Base-by-base conservation (phyloP, 1,140 invertebrate genomes). In the Drosophila paulistorum region DNA sequence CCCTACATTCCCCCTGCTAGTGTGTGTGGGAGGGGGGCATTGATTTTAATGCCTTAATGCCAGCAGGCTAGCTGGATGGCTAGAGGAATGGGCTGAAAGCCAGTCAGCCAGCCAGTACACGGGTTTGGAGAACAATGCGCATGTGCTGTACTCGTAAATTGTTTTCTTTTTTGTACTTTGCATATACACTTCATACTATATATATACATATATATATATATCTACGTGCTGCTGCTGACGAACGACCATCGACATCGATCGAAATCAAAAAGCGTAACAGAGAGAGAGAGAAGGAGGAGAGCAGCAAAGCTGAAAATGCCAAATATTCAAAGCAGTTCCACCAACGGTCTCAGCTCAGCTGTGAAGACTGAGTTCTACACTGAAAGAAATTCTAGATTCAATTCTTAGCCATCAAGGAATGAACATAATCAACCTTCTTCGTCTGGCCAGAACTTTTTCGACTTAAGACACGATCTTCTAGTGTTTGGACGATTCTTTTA, bases 221-320 rank as follows among this genome's bases (percentile, higher is more conserved):
- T 42, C 1, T 42, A 33, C 54, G 20, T 71, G 60, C 37, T 45
- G 11, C 48, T 64, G 11, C 30, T 71, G 58, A 64, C 82, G 83
- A 89, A 69, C 79, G 87, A 89, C 83, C 75, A 58, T 78, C 58
- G 68, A 70, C 79, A 83, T 87, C 83, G 83, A 87, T 87, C 70
- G 84, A 71, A 87, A 83, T 87, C 83, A 87, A 83, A 89, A 83
- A 89, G 84, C 84, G 84, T 89, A 89, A 83, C 83, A 77, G 67
- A 69, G 60, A 6, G 42, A 45, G 13, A 45, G 41, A 14, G 17
- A 13, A 17, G 71, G 60, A 20, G 60, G 17, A 20, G 11, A 75
- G 67, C 11, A 75, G 67, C 73, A 74, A 89, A 89, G 72, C 76
- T 79, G 65, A 77, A 58, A 87, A 86, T 86, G 79, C 83, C 83